Conservation (phyloP, 37 sponge, comb jelly and placozoan species). For the Mnemiopsis leidyi region DNA sequence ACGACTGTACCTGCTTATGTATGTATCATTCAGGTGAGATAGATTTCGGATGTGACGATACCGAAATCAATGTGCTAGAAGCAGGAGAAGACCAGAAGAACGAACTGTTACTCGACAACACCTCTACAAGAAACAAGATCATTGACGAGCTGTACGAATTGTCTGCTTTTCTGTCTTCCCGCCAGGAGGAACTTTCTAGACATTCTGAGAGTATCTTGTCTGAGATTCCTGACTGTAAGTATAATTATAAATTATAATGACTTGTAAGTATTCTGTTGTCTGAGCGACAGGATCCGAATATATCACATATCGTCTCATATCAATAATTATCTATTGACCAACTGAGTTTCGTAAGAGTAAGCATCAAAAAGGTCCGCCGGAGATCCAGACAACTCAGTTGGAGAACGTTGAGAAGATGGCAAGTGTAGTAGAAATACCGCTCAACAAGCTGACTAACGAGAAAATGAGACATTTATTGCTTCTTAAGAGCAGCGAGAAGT, state of each 20-base stretch:
- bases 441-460: slow-evolving; percentile 16
- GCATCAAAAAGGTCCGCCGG: slow-evolving; percentile 60
- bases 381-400: slow-evolving; percentile 34
- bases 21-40: slow-evolving; percentile 18
- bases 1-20: too few relatives aligned
- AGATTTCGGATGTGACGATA: slow-evolving; percentile 44
- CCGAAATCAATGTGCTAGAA: slow-evolving; percentile 28
- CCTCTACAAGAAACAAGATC: slow-evolving; percentile 26
- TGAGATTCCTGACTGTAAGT: slow-evolving; percentile 57
- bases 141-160: slow-evolving; percentile 47
- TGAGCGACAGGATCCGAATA: too few relatives aligned
- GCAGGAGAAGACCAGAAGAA: slow-evolving; percentile 51
- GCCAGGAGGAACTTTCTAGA: background rate
- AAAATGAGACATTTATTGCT: slow-evolving; percentile 64
- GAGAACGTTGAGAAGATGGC: slow-evolving; percentile 37
- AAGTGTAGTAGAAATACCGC: background rate
- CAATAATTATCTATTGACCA: too few relatives aligned
- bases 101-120: slow-evolving; percentile 29
- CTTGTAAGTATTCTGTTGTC: too few relatives aligned
- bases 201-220: slow-evolving; percentile 1
- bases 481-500: slow-evolving; percentile 40
- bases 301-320: too few relatives aligned
- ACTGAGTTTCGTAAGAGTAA: too few relatives aligned
- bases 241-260: background rate
- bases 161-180: slow-evolving; percentile 48